These are phyloP conservation scores for Epirrhoe alternata DNA, from an alignment of 2,888 invertebrate genomes.

Conservation along the genomic window DNA sequence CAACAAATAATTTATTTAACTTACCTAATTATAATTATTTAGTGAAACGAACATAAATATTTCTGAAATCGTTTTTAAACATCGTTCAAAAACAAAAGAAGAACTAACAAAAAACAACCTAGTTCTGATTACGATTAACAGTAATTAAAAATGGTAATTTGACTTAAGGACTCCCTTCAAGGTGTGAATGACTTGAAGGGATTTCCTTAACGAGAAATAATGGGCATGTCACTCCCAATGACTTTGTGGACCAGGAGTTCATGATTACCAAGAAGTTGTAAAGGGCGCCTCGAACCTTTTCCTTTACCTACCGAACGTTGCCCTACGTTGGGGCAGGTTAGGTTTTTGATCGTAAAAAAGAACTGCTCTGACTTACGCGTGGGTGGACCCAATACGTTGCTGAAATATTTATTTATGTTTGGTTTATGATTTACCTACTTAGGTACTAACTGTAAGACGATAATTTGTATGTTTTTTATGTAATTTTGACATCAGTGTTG, in stretches of 20 bases:
- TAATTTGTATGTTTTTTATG: no score
- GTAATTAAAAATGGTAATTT: constrained; percentile 66
- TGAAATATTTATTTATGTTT: background rate
- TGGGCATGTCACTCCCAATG: constrained; percentile 86
- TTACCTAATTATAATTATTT: constrained; percentile 17
- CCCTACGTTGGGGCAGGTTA: constrained; percentile 42
- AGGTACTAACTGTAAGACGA: no score
- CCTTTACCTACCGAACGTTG: constrained; percentile 37
- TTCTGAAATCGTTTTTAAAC: background rate
- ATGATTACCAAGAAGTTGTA: constrained; percentile 56
- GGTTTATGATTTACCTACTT: background rate
- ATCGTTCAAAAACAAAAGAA: constrained; percentile 18
- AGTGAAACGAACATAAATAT: constrained; percentile 4
- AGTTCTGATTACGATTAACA: constrained; percentile 53
- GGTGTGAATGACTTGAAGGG: constrained; percentile 78
- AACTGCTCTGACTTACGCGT: background rate
- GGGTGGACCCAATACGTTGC: background rate
- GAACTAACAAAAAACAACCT: background rate
- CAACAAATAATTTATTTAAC: constrained; percentile 45
- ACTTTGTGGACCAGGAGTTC: constrained; percentile 81
- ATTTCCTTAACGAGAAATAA: constrained; percentile 78
- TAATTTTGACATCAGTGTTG: no score
- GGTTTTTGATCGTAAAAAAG: constrained; percentile 5
- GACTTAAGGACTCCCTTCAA: constrained; percentile 48
- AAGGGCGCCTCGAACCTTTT: constrained; percentile 50